A percentile compares a stretch with the other conserved stretches of the same genome.
Conservation (phyloP, 2,797 vertebrate genomes). For the Tokudaia muenninki region DNA sequence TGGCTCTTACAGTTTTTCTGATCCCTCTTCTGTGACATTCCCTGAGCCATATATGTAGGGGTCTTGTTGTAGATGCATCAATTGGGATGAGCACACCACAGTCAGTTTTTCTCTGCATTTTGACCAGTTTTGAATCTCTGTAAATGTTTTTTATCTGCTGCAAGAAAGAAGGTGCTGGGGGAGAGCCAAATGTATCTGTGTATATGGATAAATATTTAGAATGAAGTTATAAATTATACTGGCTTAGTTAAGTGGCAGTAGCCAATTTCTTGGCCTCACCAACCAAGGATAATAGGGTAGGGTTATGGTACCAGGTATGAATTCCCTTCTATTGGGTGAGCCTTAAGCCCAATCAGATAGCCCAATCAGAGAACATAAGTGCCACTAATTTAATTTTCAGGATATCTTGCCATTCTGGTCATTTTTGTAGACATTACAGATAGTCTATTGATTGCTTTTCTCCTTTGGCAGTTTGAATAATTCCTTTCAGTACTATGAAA, state of each 20-base stretch:
- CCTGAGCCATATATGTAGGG: neutral
- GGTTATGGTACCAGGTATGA: neutral
- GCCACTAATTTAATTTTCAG: neutral
- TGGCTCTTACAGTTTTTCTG: neutral
- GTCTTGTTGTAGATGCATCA: neutral
- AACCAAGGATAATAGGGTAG: neutral
- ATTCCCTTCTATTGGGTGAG: neutral
- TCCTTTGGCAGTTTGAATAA: neutral
- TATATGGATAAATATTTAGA: neutral
- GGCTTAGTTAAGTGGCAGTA: neutral
- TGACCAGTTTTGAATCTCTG: neutral
- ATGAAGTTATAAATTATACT: neutral
- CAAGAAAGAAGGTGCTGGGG: neutral
- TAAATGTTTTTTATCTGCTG: neutral
- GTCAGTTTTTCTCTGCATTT: neutral
- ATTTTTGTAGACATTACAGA: neutral
- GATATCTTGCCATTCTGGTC: neutral
- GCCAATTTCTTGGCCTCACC: neutral
- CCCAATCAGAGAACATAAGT: neutral
- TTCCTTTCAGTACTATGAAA: neutral
- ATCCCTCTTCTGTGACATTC: neutral
- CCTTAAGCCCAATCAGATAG: neutral
- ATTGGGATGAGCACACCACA: neutral
- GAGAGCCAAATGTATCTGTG: neutral
- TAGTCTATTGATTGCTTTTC: neutral